A percentile compares a stretch with the other conserved stretches of the same genome.
phyloP scores from a whole-genome alignment of 2,797 vertebrate genomes.

The Carapus acus region DNA sequence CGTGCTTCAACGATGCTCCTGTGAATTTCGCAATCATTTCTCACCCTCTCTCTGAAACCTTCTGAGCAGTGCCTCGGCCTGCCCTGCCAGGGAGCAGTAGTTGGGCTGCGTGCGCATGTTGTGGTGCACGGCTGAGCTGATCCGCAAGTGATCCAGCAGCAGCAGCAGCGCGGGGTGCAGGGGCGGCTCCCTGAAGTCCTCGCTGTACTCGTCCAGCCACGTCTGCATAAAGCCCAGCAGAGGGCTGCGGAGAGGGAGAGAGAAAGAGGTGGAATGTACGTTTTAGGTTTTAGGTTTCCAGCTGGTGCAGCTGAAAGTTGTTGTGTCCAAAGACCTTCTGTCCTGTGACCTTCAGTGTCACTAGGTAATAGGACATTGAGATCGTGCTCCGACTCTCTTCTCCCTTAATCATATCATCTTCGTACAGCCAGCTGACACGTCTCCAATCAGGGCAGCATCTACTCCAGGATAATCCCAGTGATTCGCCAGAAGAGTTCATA shows the following conservation, averaged over 20 bases:
- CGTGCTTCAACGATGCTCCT: too few species aligned
- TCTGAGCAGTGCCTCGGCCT: slow-evolving; percentile 65
- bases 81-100: slow-evolving; percentile 56
- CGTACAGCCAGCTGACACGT: too few species aligned
- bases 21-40: too few species aligned
- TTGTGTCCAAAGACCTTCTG: neutral
- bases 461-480: too few species aligned
- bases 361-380: too few species aligned
- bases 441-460: too few species aligned
- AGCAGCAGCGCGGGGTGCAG: slow-evolving; percentile 63
- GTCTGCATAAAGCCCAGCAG: slow-evolving; percentile 63
- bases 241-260: slow-evolving; percentile 37
- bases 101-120: slow-evolving; percentile 57
- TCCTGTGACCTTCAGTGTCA: neutral
- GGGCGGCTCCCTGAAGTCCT: slow-evolving; percentile 79
- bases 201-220: slow-evolving; percentile 79
- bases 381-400: too few species aligned
- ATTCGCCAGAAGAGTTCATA: too few species aligned
- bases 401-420: too few species aligned
- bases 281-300: slow-evolving; percentile 12
- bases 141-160: slow-evolving; percentile 68
- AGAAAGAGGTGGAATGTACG: neutral
- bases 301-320: neutral
- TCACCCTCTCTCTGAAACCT: slow-evolving; percentile 63
- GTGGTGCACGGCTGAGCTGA: slow-evolving; percentile 57